A percentile compares a stretch with the other conserved stretches of the same genome.
These are phyloP conservation scores for Lacerta agilis DNA, from an alignment of 2,797 vertebrate species.

Conservation along the genomic window DNA sequence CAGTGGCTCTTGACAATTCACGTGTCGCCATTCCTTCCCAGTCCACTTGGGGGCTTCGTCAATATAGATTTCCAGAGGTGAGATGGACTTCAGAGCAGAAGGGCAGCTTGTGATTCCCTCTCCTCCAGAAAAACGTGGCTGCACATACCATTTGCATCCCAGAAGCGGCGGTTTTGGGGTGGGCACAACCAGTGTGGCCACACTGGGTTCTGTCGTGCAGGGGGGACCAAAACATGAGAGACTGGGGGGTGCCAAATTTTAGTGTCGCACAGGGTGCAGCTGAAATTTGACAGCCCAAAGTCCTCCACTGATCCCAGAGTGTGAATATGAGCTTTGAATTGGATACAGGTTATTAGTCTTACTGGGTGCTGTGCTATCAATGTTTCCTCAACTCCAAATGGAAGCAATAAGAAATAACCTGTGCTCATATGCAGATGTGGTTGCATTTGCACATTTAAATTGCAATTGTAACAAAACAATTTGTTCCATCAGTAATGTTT, in stretches of 20 bases:
- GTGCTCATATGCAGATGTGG: background rate
- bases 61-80: background rate
- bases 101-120: background rate
- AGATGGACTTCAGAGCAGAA: background rate
- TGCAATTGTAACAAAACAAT: background rate
- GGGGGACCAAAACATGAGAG: no score
- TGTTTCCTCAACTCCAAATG: background rate
- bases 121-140: background rate
- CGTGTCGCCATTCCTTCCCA: background rate
- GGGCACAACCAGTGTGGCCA: no score
- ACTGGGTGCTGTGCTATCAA: background rate
- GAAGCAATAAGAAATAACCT: background rate
- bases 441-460: background rate
- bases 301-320: no score
- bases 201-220: no score
- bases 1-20: constrained; percentile 14
- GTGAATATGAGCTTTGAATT: background rate
- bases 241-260: no score
- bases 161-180: no score
- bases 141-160: no score
- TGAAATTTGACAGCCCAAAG: no score
- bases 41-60: background rate
- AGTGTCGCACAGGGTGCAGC: no score
- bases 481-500: background rate
- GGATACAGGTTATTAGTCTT: background rate